These are phyloP conservation scores for Blastobasis adustella DNA, from an alignment of 2,888 invertebrate species.

Conservation along the genomic window DNA sequence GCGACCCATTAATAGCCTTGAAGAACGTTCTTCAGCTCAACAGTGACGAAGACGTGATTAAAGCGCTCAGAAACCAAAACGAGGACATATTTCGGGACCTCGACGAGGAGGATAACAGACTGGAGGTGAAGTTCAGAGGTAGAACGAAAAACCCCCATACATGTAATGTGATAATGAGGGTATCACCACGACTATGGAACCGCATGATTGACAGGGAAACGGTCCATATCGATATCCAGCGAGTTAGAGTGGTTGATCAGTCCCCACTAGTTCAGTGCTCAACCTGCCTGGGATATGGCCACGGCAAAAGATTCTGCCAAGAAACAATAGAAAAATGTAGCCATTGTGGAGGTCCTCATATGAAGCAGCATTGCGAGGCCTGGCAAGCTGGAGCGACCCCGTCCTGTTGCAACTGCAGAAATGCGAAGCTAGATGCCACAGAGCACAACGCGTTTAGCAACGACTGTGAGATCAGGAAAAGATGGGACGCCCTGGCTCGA, in stretches of 20 bases:
- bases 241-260: too few relatives aligned
- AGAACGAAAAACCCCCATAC: background rate
- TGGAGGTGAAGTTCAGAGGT: too few relatives aligned
- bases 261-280: too few relatives aligned
- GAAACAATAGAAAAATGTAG: background rate
- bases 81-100: too few relatives aligned
- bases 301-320: background rate
- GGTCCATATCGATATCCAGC: background rate
- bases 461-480: background rate
- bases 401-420: background rate
- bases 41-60: too few relatives aligned
- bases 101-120: too few relatives aligned
- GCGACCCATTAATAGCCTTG: too few relatives aligned
- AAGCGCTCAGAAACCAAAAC: background rate
- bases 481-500: background rate
- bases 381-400: background rate
- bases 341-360: background rate
- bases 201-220: background rate
- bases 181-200: background rate
- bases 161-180: background rate
- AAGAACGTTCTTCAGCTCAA: too few relatives aligned
- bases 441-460: background rate
- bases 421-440: background rate
- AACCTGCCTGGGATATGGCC: too few relatives aligned
- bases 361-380: background rate